Conservation (phyloP, 2,888 invertebrate genomes). For the Stenichneumon culpator region DNA sequence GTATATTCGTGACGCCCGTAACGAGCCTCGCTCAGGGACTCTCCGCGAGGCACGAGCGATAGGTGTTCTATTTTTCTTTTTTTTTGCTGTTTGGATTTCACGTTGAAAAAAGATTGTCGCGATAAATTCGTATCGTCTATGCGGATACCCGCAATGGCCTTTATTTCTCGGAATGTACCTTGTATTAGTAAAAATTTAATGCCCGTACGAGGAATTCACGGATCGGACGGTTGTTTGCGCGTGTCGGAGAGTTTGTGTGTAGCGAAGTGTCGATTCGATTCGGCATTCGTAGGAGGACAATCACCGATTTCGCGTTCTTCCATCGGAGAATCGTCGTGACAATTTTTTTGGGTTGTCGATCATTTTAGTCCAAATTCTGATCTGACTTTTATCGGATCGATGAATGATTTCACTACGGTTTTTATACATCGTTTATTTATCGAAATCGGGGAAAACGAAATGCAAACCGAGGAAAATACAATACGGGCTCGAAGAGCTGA, state of each 20-base stretch:
- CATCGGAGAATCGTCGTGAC: background rate
- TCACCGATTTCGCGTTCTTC: background rate
- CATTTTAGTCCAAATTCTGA: background rate
- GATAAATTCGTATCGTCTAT: constrained; percentile 46
- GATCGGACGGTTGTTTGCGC: background rate
- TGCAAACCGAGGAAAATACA: too few species aligned
- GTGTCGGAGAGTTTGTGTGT: background rate
- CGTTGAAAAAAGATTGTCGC: constrained; percentile 40
- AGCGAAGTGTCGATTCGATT: background rate
- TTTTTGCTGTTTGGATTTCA: constrained; percentile 31
- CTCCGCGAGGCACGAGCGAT: constrained; percentile 4
- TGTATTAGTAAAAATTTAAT: constrained; percentile 34
- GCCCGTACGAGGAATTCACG: background rate
- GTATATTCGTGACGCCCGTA: constrained; percentile 66
- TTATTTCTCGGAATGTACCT: constrained; percentile 3
- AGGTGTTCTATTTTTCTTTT: background rate
- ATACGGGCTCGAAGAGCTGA: too few species aligned
- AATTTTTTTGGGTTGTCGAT: background rate
- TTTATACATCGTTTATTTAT: too few species aligned
- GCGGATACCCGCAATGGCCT: background rate
- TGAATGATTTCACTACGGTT: too few species aligned
- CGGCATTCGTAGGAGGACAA: background rate
- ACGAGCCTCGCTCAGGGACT: constrained; percentile 31
- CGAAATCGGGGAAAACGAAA: too few species aligned
- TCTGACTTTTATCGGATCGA: too few species aligned